These are phyloP conservation scores for Chloromyia formosa DNA, from an alignment of 2,888 invertebrate genomes.

Conservation along the genomic window DNA sequence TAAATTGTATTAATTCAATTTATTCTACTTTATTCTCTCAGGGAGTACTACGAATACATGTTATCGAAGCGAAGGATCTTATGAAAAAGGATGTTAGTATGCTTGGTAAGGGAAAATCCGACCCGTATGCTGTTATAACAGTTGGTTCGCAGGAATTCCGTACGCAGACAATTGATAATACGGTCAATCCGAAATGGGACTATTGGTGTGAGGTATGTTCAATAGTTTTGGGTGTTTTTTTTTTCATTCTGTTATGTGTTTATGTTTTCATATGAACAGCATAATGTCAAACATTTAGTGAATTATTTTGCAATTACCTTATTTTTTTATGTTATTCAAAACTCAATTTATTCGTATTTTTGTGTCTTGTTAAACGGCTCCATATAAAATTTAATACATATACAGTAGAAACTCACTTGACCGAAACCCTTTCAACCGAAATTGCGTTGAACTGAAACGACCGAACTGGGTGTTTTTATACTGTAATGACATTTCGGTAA, in stretches of 20 bases:
- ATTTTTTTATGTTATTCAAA: too few relatives aligned
- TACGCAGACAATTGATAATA: constrained; percentile 93
- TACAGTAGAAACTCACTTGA: too few relatives aligned
- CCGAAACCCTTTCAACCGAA: too few relatives aligned
- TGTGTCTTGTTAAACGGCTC: too few relatives aligned
- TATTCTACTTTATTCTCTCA: constrained; percentile 59
- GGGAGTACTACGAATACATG: constrained; percentile 94
- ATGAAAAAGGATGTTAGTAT: constrained; percentile 96
- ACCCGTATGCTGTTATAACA: constrained; percentile 92
- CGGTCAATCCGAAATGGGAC: constrained; percentile 96
- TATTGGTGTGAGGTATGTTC: constrained; percentile 94
- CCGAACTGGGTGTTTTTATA: too few relatives aligned
- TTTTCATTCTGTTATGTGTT: neutral
- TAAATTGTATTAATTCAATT: too few relatives aligned
- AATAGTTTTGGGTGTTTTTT: neutral
- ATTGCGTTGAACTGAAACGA: too few relatives aligned
- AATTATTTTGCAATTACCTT: too few relatives aligned
- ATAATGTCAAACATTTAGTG: too few relatives aligned
- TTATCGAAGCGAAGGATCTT: constrained; percentile 93
- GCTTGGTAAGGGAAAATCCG: constrained; percentile 94
- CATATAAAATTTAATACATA: too few relatives aligned
- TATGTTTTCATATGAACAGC: neutral
- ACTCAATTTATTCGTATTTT: too few relatives aligned
- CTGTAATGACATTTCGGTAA: too few relatives aligned
- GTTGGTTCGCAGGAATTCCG: constrained; percentile 94